phyloP scores from a whole-genome alignment of 2,888 invertebrate species.

The Drosophila neoperkinsi region DNA sequence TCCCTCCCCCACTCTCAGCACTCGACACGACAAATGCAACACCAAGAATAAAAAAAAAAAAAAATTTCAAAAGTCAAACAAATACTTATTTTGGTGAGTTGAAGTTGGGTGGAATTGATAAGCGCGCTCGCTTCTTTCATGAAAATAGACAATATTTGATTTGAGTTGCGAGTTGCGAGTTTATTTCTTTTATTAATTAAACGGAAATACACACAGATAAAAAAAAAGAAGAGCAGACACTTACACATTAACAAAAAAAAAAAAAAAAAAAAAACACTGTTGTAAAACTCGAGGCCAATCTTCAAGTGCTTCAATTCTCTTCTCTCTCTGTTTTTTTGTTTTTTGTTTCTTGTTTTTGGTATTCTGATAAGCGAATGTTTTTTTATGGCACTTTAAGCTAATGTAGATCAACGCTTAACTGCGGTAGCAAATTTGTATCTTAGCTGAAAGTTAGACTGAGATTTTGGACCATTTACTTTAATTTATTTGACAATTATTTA shows the following conservation, averaged over 20 bases:
- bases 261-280: constrained; percentile 2
- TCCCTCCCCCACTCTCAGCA: neutral
- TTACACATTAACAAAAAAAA: neutral
- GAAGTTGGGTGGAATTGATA: constrained; percentile 31
- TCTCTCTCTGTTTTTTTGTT: neutral
- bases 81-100: constrained; percentile 24
- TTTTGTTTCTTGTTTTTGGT: neutral
- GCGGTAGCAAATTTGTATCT: constrained; percentile 27
- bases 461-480: neutral
- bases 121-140: constrained; percentile 39
- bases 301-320: constrained; percentile 18
- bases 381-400: constrained; percentile 9
- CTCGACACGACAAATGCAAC: constrained; percentile 28
- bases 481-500: neutral
- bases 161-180: constrained; percentile 51
- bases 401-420: constrained; percentile 32
- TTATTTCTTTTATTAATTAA: constrained; percentile 75
- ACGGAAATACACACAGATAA: constrained; percentile 62
- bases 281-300: constrained; percentile 30
- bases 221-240: constrained; percentile 5
- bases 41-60: neutral
- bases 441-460: neutral
- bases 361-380: constrained; percentile 34
- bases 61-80: constrained; percentile 38
- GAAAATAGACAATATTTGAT: constrained; percentile 75